Conservation (phyloP, 2,797 vertebrate species). For the Sebastes oblongus region DNA sequence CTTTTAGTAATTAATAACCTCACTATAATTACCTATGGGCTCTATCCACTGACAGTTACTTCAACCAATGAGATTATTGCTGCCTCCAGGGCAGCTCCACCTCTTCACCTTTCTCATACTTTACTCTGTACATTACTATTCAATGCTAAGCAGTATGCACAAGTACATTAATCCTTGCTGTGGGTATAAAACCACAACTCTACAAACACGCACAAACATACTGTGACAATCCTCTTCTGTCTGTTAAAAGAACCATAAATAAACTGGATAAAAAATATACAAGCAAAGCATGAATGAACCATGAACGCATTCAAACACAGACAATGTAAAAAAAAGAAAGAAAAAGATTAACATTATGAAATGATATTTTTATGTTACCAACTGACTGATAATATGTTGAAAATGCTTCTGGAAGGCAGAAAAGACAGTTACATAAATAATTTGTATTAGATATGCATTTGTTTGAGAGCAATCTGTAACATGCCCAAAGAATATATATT, state of each 20-base stretch:
- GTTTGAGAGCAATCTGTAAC: not conserved
- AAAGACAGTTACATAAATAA: not conserved
- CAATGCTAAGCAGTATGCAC: not conserved
- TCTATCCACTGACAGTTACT: not conserved
- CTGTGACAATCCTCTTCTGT: not conserved
- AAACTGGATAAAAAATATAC: not conserved
- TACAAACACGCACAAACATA: not conserved
- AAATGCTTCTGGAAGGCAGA: not conserved
- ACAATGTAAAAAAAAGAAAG: not conserved
- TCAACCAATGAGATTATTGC: not conserved
- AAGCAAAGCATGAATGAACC: not conserved
- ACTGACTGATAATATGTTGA: rapidly evolving
- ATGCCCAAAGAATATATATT: too few species aligned
- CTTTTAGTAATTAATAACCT: too few species aligned
- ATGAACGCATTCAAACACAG: not conserved
- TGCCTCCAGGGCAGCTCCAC: not conserved
- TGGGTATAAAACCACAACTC: not conserved
- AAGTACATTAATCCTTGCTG: not conserved
- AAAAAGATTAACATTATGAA: not conserved
- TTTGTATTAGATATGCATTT: not conserved
- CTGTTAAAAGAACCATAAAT: not conserved
- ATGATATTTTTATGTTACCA: not conserved
- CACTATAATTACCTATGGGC: not conserved
- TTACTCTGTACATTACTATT: not conserved
- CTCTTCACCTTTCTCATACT: not conserved